These are phyloP conservation scores for Xestobium rufovillosum DNA, from an alignment of 2,888 invertebrate genomes.

Conservation along the genomic window DNA sequence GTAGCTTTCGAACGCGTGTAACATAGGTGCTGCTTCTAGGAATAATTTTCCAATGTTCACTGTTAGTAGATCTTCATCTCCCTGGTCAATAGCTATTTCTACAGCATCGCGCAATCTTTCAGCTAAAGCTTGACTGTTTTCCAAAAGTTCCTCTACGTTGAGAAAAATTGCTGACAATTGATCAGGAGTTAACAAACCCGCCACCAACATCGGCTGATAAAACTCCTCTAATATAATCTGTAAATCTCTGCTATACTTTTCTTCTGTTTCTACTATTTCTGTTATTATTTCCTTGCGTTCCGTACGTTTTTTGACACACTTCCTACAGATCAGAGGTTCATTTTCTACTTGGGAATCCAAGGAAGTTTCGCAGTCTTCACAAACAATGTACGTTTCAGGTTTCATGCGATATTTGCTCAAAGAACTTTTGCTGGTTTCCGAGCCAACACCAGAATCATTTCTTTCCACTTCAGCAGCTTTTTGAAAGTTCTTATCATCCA, in stretches of 20 bases:
- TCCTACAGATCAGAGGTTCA: slow-evolving; percentile 75
- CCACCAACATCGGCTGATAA: slow-evolving; percentile 87
- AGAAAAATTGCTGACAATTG: slow-evolving; percentile 88
- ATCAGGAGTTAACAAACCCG: slow-evolving; percentile 82
- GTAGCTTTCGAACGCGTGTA: slow-evolving; percentile 91
- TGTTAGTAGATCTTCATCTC: slow-evolving; percentile 74
- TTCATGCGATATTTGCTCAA: slow-evolving; percentile 64
- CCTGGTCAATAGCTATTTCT: slow-evolving; percentile 75
- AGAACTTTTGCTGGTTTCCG: slow-evolving; percentile 83
- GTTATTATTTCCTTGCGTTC: slow-evolving; percentile 91
- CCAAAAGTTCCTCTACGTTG: slow-evolving; percentile 86
- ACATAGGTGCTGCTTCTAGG: slow-evolving; percentile 84
- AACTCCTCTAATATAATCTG: slow-evolving; percentile 90
- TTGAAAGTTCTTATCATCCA: slow-evolving; percentile 51
- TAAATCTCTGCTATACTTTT: slow-evolving; percentile 89
- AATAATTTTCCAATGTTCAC: slow-evolving; percentile 89
- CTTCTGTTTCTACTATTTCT: slow-evolving; percentile 93
- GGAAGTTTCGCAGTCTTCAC: slow-evolving; percentile 81
- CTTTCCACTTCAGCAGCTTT: slow-evolving; percentile 75
- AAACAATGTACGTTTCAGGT: slow-evolving; percentile 47
- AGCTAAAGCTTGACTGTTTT: slow-evolving; percentile 78
- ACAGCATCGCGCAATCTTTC: slow-evolving; percentile 80
- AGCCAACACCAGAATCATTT: slow-evolving; percentile 88
- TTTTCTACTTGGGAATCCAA: slow-evolving; percentile 70
- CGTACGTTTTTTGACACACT: slow-evolving; percentile 79